Base-by-base conservation (phyloP, 2,888 invertebrate species). In the Crocallis elinguaria region DNA sequence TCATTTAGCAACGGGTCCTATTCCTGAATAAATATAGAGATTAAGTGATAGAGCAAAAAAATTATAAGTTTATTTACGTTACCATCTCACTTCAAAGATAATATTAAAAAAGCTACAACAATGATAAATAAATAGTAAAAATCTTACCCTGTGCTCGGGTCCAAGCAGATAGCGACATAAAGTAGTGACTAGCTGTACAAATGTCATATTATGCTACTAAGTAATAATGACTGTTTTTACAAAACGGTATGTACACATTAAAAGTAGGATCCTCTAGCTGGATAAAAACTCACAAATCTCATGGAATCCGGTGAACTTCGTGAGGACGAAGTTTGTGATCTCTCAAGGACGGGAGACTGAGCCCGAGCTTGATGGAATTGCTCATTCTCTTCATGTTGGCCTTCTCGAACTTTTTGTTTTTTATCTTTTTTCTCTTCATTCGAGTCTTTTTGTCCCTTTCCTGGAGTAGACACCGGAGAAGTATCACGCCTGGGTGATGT, bases 251-350 rank as follows among this genome's bases (percentile, higher is more conserved):
- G n/a, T n/a, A n/a, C n/a, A n/a, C n/a, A n/a, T n/a, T n/a, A n/a
- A n/a, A n/a, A n/a, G n/a, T n/a, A n/a, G n/a, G n/a, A n/a, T n/a
- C n/a, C n/a, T n/a, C n/a, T n/a, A n/a, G n/a, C n/a, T n/a, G n/a
- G n/a, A n/a, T n/a, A n/a, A 42, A 27, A 3, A 49, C 49, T 49
- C 21, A 49, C 49, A 30, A 37, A 21, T 16, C 27, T 17, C 27
- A 42, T 35, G 2, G 49, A 36, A n/a, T 42, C 49, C 25, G 49
- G 42, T 8, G 49, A 21, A 29, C 21, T 29, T 1, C 29, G 27
- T 16, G 27, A 12, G 2, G 50, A 51, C n/a, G 53, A 14, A 11
- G 45, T 36, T 12, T 36, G 44, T 32, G 48, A 25, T 11, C 19
- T 27, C 8, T 41, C 27, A 7, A 12, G 19, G 7, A 14, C 8